Base-by-base conservation (phyloP, 2,797 vertebrate species). In the Pseudochromis fuscus region DNA sequence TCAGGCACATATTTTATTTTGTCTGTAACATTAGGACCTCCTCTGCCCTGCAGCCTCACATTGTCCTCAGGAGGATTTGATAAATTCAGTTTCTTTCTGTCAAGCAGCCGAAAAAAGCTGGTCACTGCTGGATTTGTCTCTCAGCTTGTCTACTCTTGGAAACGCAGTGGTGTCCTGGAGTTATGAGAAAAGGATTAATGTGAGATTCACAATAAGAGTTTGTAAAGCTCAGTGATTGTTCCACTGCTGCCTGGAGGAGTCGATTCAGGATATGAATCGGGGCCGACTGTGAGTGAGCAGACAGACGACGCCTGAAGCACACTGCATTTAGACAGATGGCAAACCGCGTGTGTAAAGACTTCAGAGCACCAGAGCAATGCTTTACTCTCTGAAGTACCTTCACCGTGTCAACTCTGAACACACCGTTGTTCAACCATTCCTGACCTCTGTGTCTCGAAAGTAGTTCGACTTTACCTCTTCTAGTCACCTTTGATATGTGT, bases 221-320 rank as follows among this genome's bases (percentile, higher is more conserved):
- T 53, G 63, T 13, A 42, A 23, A 67, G 67, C 44, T 59, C 5
- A 1, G 50, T 19, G 71, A 72, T 73, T 77, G 45, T 72, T 78
- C 38, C 50, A 30, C 27, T 0, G 15, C 52, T 24, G 64, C 25
- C 2, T 30, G 30, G 35, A 72, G 58, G 35, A 72, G 58, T 61
- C 52, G 0, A 33, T 60, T 83, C 72, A 82, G 75, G 83, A 86
- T 89, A 77, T 86, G 74, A 88, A 75, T 67, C 49, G 75, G 69
- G 75, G 72, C 85, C 70, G 11, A 24, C 83, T 77, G 80, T 57
- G 80, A 77, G 56, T 0, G 24, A 78, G 67, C 73, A 85, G 81
- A 77, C 75, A 49, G 76, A 79, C 78, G 16, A 33, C 8, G 83
- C 88, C 86, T 82, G 63, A 48, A 75, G 87, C 81, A 5, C 68